phyloP scores from a whole-genome alignment of 2,888 invertebrate genomes.

The Pimpla rufipes region DNA sequence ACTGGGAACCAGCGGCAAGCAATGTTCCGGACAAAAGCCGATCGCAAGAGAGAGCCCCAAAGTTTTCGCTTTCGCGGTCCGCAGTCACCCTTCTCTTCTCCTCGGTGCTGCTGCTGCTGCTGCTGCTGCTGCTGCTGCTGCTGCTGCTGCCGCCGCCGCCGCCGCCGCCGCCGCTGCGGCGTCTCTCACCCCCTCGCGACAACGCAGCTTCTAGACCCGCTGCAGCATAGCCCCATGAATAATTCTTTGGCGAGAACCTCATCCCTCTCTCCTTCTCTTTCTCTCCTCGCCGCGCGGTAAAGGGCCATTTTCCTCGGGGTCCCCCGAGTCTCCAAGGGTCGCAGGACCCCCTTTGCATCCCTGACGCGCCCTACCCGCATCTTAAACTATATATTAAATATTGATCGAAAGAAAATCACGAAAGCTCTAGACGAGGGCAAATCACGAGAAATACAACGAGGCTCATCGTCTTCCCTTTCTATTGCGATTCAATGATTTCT shows the following conservation, averaged over 20 bases:
- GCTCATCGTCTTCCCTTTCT: not conserved
- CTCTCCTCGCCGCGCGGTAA: constrained; percentile 27
- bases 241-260: constrained; percentile 60
- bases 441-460: constrained; percentile 4
- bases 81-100: constrained; percentile 25
- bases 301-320: constrained; percentile 52
- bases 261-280: not conserved
- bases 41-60: constrained; percentile 52
- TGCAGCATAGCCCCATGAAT: constrained; percentile 60
- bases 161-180: too few species aligned
- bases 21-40: constrained; percentile 75
- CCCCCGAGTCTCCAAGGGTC: constrained; percentile 40
- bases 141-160: not conserved
- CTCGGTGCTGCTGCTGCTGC: not conserved
- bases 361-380: constrained; percentile 7
- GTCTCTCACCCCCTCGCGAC: constrained; percentile 27
- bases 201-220: constrained; percentile 43
- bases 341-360: constrained; percentile 13
- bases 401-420: constrained; percentile 52
- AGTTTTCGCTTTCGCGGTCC: constrained; percentile 60
- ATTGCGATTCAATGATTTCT: not conserved
- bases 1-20: constrained; percentile 29
- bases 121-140: not conserved
- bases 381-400: constrained; percentile 50
- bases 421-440: not conserved